Percentiles rank a stretch among this genome's conserved stretches.
phyloP scores from a whole-genome alignment of 2,113 vertebrate species.

The Triplophysa rosa region DNA sequence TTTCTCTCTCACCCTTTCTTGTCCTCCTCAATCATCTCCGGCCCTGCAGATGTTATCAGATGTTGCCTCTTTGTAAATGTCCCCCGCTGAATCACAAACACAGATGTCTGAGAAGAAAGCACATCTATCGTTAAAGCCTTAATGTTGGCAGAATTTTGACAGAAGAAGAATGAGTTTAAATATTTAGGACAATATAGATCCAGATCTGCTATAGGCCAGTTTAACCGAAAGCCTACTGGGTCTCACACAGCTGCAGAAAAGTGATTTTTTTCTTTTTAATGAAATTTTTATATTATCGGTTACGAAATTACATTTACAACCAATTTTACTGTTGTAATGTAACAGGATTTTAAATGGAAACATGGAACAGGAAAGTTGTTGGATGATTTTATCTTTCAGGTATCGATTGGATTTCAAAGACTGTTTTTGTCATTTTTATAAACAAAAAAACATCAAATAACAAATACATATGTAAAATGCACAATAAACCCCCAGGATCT shows the following conservation, averaged over 20 bases:
- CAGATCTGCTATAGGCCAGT: neutral
- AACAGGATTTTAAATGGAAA: neutral
- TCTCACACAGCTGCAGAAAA: constrained; percentile 14
- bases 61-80: constrained; percentile 56
- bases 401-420: neutral
- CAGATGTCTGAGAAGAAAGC: constrained; percentile 39
- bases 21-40: constrained; percentile 44
- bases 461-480: too few species aligned
- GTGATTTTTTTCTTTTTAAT: neutral
- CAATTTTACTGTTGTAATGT: neutral
- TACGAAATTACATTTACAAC: neutral
- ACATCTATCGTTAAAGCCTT: constrained; percentile 34
- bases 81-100: constrained; percentile 50
- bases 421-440: too few species aligned
- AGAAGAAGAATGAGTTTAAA: constrained; percentile 25
- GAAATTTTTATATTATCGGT: neutral
- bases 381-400: neutral
- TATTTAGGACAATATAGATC: constrained; percentile 35
- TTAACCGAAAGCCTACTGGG: neutral
- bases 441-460: too few species aligned
- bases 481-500: too few species aligned
- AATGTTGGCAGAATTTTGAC: constrained; percentile 26
- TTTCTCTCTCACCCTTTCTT: constrained; percentile 31
- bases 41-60: constrained; percentile 40
- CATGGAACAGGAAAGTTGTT: neutral